phyloP scores from a whole-genome alignment of 2,888 invertebrate species.

The Eupsilia transversa region DNA sequence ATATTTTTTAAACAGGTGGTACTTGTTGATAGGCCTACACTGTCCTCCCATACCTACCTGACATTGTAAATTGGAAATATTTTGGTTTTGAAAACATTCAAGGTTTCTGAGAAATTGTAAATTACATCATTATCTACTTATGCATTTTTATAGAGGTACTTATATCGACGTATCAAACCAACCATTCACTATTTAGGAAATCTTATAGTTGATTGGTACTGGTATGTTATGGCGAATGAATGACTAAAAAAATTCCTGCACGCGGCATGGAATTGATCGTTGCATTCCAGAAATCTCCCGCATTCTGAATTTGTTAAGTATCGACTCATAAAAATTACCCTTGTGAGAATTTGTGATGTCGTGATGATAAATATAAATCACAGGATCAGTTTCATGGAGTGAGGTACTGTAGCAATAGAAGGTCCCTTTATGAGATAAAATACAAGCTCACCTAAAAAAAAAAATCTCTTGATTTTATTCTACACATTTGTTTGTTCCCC shows the following conservation, averaged over 20 bases:
- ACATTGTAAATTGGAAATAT: not conserved
- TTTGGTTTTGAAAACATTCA: not conserved
- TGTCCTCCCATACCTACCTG: not conserved
- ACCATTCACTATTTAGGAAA: not conserved
- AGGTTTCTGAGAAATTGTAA: not conserved
- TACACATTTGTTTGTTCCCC: conserved; percentile 7
- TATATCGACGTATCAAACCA: not conserved
- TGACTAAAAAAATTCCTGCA: not conserved
- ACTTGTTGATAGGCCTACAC: not conserved
- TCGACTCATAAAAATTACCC: conserved; percentile 22
- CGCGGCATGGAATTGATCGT: not conserved
- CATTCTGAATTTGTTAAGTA: conserved; percentile 7
- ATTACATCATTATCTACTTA: not conserved
- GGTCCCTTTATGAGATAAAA: not conserved
- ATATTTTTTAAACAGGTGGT: not conserved
- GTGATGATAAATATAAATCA: conserved; percentile 34
- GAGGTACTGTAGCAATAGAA: not conserved
- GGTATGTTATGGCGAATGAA: not conserved
- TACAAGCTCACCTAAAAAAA: conserved; percentile 5
- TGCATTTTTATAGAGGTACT: not conserved
- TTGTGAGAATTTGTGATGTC: conserved; percentile 19
- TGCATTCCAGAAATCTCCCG: conserved; percentile 8
- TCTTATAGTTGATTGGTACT: not conserved
- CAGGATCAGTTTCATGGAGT: not conserved
- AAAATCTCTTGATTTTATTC: not conserved